These are phyloP conservation scores for Hyphantria cunea DNA, from an alignment of 1,140 invertebrate genomes.

Conservation along the genomic window DNA sequence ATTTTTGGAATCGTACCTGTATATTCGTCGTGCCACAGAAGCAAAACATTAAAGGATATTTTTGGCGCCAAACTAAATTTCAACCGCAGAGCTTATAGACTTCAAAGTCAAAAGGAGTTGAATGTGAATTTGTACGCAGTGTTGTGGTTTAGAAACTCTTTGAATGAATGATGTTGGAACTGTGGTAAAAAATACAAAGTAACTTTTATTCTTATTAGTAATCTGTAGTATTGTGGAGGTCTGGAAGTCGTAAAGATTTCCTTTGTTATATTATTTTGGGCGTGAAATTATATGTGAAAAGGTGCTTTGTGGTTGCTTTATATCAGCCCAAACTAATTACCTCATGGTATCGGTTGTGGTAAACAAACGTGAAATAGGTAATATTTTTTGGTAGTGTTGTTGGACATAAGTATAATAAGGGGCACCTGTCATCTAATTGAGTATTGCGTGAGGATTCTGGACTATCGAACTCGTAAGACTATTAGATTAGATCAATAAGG, in stretches of 20 bases:
- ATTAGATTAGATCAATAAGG: no score
- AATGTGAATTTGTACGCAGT: no score
- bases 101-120: background rate
- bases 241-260: background rate
- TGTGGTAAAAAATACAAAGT: background rate
- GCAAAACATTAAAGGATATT: constrained; percentile 28
- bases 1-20: background rate
- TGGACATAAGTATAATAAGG: no score
- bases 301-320: background rate
- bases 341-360: no score
- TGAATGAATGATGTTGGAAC: background rate
- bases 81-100: background rate
- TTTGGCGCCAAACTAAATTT: constrained; percentile 33
- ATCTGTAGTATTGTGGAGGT: background rate
- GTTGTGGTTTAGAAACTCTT: background rate
- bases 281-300: constrained; percentile 1
- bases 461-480: no score
- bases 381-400: no score
- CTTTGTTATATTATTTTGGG: background rate
- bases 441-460: no score
- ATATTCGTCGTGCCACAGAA: background rate
- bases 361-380: no score
- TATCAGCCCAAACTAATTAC: constrained; percentile 2
- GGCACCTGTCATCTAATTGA: no score
- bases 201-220: background rate